Conservation (phyloP, 1,140 invertebrate genomes). For the Dinoponera quadriceps region DNA sequence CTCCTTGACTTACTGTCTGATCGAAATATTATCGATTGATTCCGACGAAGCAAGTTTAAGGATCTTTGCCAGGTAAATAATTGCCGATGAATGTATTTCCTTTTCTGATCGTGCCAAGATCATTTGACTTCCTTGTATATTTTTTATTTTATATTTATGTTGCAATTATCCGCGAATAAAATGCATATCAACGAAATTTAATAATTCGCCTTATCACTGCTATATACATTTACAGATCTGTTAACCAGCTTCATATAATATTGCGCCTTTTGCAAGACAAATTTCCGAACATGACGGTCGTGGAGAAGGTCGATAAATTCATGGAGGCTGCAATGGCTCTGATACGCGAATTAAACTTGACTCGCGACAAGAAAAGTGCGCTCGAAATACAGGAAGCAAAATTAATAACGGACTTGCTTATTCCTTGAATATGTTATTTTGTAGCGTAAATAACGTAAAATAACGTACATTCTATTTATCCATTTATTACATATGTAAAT, state of each 20-base stretch:
- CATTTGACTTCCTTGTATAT: not conserved
- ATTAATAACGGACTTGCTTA: constrained; percentile 79
- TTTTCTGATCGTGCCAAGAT: not conserved
- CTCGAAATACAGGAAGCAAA: constrained; percentile 76
- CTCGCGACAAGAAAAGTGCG: constrained; percentile 67
- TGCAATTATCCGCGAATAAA: too few species aligned
- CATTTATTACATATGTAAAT: not conserved
- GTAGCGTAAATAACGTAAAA: not conserved
- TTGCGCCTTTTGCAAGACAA: constrained; percentile 69
- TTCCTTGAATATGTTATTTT: constrained; percentile 69
- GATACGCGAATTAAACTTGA: constrained; percentile 76
- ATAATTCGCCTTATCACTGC: constrained; percentile 11
- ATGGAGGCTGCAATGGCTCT: constrained; percentile 73
- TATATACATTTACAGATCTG: constrained; percentile 64
- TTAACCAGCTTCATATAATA: constrained; percentile 76
- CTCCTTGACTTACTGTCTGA: constrained; percentile 71
- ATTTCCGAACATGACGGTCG: constrained; percentile 70
- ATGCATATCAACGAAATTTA: not conserved
- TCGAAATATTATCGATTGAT: constrained; percentile 73
- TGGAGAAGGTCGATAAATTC: constrained; percentile 65
- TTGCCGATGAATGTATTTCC: not conserved
- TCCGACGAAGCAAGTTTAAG: constrained; percentile 59
- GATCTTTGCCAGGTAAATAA: constrained; percentile 76
- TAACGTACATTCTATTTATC: not conserved
- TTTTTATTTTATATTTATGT: not conserved